These are phyloP conservation scores for Nebria ingens DNA, from an alignment of 1,140 invertebrate species.

Conservation along the genomic window DNA sequence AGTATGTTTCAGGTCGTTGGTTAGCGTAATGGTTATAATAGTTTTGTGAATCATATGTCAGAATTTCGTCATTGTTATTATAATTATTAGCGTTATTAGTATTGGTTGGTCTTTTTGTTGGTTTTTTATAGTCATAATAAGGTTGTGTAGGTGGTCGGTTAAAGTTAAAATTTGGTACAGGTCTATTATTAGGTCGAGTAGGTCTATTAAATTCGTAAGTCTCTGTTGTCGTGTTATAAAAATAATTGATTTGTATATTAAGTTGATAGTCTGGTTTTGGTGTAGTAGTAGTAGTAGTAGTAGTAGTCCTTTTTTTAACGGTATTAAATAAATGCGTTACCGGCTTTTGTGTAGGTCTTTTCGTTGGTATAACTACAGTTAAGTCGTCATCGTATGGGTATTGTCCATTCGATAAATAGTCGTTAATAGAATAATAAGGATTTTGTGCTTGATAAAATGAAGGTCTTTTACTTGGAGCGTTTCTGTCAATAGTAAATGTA, in stretches of 20 bases:
- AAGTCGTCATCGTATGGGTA: background rate
- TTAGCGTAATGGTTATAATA: background rate
- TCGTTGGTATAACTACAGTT: background rate
- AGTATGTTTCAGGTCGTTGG: background rate
- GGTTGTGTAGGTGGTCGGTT: background rate
- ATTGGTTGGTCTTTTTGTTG: background rate
- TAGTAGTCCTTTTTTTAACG: background rate
- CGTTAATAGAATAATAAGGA: background rate
- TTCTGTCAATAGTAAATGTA: slow-evolving; percentile 13
- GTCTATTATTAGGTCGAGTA: background rate
- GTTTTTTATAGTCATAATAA: no score
- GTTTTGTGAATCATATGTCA: background rate
- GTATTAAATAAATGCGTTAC: background rate
- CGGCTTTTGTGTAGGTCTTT: background rate
- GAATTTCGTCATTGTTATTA: background rate
- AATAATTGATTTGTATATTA: slow-evolving; percentile 4
- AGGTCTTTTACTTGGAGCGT: slow-evolving; percentile 11
- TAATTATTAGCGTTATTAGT: background rate
- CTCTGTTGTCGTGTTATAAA: background rate
- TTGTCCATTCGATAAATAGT: background rate
- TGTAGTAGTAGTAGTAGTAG: background rate
- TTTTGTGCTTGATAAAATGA: background rate
- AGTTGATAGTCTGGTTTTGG: background rate
- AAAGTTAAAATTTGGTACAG: background rate
- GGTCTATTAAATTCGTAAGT: background rate